phyloP scores from a whole-genome alignment of 2,113 vertebrate genomes.

The Passer domesticus region DNA sequence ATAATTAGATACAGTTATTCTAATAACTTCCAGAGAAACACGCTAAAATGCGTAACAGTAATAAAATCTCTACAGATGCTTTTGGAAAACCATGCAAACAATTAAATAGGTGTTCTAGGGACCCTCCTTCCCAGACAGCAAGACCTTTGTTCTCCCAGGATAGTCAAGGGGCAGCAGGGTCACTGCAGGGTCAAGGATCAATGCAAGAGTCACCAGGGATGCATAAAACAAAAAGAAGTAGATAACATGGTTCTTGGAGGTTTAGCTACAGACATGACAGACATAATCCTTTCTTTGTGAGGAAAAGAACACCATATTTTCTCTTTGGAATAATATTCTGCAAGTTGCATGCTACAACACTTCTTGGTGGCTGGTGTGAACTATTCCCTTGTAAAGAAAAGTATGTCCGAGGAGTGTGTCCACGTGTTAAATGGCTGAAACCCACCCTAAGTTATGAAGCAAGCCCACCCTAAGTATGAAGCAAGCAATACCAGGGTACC shows the following conservation, averaged over 20 bases:
- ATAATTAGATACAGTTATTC: not conserved
- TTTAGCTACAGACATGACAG: not conserved
- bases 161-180: not conserved
- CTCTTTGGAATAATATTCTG: not conserved
- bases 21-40: constrained; percentile 13
- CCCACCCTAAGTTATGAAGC: not conserved
- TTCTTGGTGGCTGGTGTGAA: not conserved
- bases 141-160: not conserved
- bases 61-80: constrained; percentile 8
- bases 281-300: not conserved
- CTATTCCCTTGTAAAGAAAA: not conserved
- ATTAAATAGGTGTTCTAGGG: not conserved
- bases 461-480: not conserved
- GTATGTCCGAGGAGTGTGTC: rapidly evolving
- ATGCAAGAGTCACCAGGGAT: not conserved
- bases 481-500: not conserved
- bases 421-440: not conserved
- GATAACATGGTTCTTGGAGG: not conserved
- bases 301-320: not conserved
- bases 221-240: not conserved
- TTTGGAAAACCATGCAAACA: not conserved
- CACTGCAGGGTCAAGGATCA: not conserved
- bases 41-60: not conserved
- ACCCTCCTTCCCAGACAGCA: not conserved
- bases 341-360: not conserved